These are phyloP conservation scores for Chrysolina oricalcia DNA, from an alignment of 2,888 invertebrate species.

Conservation along the genomic window DNA sequence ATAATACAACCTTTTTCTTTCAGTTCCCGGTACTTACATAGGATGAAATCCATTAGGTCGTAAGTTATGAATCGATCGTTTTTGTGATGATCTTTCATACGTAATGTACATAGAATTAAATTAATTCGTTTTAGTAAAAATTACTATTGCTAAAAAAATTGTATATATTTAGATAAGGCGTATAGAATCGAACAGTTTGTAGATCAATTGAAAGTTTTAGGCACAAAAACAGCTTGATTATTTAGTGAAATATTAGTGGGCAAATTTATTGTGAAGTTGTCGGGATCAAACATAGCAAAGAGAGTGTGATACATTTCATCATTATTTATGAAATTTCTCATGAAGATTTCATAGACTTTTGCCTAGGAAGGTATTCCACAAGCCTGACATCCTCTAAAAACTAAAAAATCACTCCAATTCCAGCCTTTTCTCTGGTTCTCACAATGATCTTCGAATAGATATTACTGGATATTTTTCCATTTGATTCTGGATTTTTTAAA, in stretches of 20 bases:
- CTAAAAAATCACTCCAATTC: too few relatives aligned
- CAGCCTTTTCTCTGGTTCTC: too few relatives aligned
- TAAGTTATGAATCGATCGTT: conserved; percentile 52
- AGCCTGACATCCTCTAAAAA: too few relatives aligned
- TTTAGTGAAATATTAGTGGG: neutral
- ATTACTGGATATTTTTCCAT: too few relatives aligned
- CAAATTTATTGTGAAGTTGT: conserved; percentile 7
- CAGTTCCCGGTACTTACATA: conserved; percentile 49
- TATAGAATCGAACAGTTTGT: conserved; percentile 36
- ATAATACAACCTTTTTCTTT: conserved; percentile 33
- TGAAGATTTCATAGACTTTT: neutral
- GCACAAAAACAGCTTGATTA: neutral
- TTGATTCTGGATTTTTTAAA: too few relatives aligned
- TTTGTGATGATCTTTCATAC: conserved; percentile 57
- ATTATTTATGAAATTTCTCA: neutral
- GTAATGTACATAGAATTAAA: conserved; percentile 52
- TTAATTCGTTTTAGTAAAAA: conserved; percentile 44
- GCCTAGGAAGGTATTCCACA: too few relatives aligned
- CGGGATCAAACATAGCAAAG: neutral
- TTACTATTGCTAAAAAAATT: conserved; percentile 42
- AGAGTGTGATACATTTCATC: neutral
- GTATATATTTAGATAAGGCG: conserved; percentile 41
- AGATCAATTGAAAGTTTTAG: conserved; percentile 34
- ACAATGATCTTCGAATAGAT: too few relatives aligned
- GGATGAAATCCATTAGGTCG: conserved; percentile 36